A percentile compares a stretch with the other conserved stretches of the same genome.
Evolutionary conservation across 64 coral and sea anemone species (phyloP).

Genomic region (Stichodactyla mertensii): DNA sequence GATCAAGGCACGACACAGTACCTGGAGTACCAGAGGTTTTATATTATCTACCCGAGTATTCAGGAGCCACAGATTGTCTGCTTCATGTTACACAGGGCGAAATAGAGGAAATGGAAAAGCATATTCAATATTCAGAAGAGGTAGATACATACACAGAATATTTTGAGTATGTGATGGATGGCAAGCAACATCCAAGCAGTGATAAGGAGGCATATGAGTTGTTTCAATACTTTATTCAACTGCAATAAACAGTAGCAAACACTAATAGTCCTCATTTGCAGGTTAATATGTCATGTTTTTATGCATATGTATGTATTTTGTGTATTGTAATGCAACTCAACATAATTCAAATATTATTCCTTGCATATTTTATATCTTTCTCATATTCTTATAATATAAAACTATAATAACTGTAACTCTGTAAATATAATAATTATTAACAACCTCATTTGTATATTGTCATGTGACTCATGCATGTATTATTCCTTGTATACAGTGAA

Average conservation of each 20-base stretch:
- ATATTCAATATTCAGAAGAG: slow-evolving; percentile 75
- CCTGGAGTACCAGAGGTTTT: slow-evolving; percentile 53
- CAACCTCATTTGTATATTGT: not conserved
- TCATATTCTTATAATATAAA: no score
- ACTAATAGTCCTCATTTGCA: not conserved
- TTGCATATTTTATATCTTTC: no score
- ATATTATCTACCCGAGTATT: slow-evolving; percentile 59
- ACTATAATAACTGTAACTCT: not conserved
- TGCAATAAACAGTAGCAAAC: not conserved
- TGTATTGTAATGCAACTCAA: no score
- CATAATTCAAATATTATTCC: no score
- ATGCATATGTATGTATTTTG: no score
- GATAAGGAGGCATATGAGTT: slow-evolving; percentile 1
- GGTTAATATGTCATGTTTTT: not conserved
- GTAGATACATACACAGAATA: slow-evolving; percentile 51
- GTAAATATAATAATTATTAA: slow-evolving; percentile 1
- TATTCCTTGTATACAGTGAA: not conserved
- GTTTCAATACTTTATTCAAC: slow-evolving; percentile 17
- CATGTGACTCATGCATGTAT: not conserved
- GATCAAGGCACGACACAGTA: slow-evolving; percentile 58
- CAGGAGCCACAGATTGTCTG: slow-evolving; percentile 47
- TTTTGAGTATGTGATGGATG: slow-evolving; percentile 79
- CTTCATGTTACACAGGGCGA: slow-evolving; percentile 42
- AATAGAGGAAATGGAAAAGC: slow-evolving; percentile 61
- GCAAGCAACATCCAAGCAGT: slow-evolving; percentile 11